These are phyloP conservation scores for Campopleginae sp. DNA, from an alignment of 2,888 invertebrate species.

Conservation along the genomic window DNA sequence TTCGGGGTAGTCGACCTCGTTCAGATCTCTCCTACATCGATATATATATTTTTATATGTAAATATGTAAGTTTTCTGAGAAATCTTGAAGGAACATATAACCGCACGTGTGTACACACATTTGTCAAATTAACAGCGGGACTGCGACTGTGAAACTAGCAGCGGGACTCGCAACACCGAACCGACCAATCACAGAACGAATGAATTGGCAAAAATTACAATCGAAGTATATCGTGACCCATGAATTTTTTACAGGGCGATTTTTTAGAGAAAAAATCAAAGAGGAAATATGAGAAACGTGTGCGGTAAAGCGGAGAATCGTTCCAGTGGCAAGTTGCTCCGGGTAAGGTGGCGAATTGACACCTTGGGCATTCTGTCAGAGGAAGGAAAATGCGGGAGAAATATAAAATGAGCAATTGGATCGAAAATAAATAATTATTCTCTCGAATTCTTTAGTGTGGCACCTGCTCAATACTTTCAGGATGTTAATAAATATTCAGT, in stretches of 20 bases:
- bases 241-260: no score
- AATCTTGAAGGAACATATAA: no score
- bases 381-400: slow-evolving; percentile 1
- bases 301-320: no score
- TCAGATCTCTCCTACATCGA: background rate
- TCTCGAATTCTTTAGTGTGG: slow-evolving; percentile 42
- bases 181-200: no score
- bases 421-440: slow-evolving; percentile 65
- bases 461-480: slow-evolving; percentile 55
- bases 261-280: background rate
- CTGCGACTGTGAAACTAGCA: background rate
- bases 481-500: slow-evolving; percentile 65
- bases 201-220: no score
- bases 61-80: background rate
- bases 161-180: no score
- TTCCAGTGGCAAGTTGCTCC: no score
- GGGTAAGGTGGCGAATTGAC: no score
- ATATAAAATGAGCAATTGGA: slow-evolving; percentile 20
- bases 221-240: no score
- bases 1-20: slow-evolving; percentile 5
- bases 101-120: no score
- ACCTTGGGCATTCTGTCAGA: background rate
- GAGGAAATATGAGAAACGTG: no score
- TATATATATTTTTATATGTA: background rate
- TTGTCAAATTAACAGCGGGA: no score